A percentile compares a stretch with the other conserved stretches of the same genome.
These are phyloP conservation scores for Phlogophora meticulosa DNA, from an alignment of 2,888 invertebrate genomes.

Conservation along the genomic window DNA sequence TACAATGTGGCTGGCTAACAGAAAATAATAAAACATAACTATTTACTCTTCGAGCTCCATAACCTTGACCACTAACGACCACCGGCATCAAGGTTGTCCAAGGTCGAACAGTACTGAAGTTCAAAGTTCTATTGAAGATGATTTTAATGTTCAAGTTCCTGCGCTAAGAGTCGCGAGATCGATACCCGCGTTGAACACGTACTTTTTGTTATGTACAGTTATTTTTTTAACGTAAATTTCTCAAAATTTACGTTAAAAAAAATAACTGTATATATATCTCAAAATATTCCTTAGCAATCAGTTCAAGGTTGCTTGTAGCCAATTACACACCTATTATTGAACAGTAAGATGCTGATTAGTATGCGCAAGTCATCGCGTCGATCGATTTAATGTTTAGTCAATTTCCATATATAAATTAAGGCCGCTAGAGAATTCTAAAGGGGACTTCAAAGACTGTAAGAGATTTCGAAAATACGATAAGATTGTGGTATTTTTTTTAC, in stretches of 20 bases:
- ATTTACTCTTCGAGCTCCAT: conserved; percentile 5
- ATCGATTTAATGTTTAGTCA: conserved; percentile 40
- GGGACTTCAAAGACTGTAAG: not conserved
- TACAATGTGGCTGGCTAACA: conserved; percentile 9
- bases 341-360: conserved; percentile 31
- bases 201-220: conserved; percentile 6
- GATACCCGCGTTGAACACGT: not conserved
- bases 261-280: no score
- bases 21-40: conserved; percentile 6
- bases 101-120: conserved; percentile 41
- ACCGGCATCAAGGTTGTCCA: conserved; percentile 43
- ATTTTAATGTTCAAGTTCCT: conserved; percentile 16
- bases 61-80: conserved; percentile 38
- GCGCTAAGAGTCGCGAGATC: not conserved
- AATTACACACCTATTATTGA: conserved; percentile 25
- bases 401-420: conserved; percentile 37
- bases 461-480: not conserved
- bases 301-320: conserved; percentile 12
- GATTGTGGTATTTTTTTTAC: not conserved
- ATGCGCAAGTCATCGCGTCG: conserved; percentile 31
- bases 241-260: no score
- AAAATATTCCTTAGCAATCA: conserved; percentile 10
- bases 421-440: conserved; percentile 18
- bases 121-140: conserved; percentile 21
- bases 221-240: not conserved